Evolutionary conservation across 1,140 invertebrate species (phyloP), one percentile per base, ranked within the genome.

Genomic region (Melitaea cinxia): DNA sequence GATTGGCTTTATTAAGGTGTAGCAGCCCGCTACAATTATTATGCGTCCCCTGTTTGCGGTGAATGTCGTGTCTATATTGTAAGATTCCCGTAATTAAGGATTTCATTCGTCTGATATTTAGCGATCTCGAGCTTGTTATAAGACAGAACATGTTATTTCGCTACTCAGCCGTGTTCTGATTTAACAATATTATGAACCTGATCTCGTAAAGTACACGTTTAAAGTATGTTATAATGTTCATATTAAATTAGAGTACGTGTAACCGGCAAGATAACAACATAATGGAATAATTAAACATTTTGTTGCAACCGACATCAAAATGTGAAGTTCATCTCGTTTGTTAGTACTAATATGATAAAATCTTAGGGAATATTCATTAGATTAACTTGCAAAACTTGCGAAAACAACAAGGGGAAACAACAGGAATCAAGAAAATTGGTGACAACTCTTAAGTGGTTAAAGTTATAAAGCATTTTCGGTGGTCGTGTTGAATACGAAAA

Each of bases 1-100:
- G 81, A 90, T 90, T 90, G 88, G 80, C 88, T 90, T 90, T 90
- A 90, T 90, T 90, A 88, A 90, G 85, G 88, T 88, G 85, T 86
- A 88, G 79, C 79, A 85, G 88, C 86, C 87, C 87, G 85, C 87
- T 86, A 88, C 85, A 83, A 90, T 90, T 90, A 90, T 88, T 88
- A 90, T 88, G 85, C 85, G 84, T 84, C 85, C 88, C 85, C 82
- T 86, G 85, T 90, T 90, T 90, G 85, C 77, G 83, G 85, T 80
- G 74, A 77, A 80, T 85, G 80, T 87, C 80, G 77, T 82, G 79
- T 87, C 83, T 83, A 73, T 83, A 79, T 88, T 80, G 72, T 82
- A 70, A 77, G 84, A 87, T 85, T 80, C 75, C 72, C 74, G 82
- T 88, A 87, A 89, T 89, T 89, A 89, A 87, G 83, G 80, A 87